Base-by-base conservation (phyloP, 2,888 invertebrate species). In the Zaprionus bogoriensis region DNA sequence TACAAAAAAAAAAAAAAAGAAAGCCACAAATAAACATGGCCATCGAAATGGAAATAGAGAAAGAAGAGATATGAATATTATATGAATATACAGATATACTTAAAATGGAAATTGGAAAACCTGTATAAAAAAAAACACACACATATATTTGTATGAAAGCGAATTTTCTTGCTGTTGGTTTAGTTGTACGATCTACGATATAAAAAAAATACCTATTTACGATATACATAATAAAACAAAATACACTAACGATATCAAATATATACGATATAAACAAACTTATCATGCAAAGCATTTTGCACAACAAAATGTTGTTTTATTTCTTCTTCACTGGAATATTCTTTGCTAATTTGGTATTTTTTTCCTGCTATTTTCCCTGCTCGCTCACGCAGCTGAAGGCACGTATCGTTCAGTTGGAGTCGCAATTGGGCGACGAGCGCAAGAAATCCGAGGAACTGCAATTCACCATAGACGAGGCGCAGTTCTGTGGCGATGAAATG, bases 381-480 rank as follows among this genome's bases (percentile, higher is more conserved):
- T 7, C 10, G 64, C 39, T 36, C 28, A 38, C 9, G 30, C 75
- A 92, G 87, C 89, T 94, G 1, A 91, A 92, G 64, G 92, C 94
- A 61, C 93, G 93, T 65, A 92, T 94, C 83, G 91, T 89, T 50
- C 92, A 93, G 52, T 91, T 96, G 61, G 91, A 92, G 72, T 92
- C 93, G 64, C 93, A 94, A 82, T 90, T 97, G 70, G 95, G 95
- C 58, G 96, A 96, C 78, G 96, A 96, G 86, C 89, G 92, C 77
- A 94, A 95, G 87, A 96, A 95, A 91, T 94, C 95, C 4, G 98
- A 98, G 92, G 98, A 98, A 90, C 92, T 98, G 65, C 95, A 97
- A 91, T 98, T 98, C 89, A 93, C 96, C 59, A 95, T 96, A 70
- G 98, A 98, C 92, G 98, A 99, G 90, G 97, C 97, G 77, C 95